phyloP scores from a whole-genome alignment of 64 coral and sea anemone genomes.

The Porites australiensis region DNA sequence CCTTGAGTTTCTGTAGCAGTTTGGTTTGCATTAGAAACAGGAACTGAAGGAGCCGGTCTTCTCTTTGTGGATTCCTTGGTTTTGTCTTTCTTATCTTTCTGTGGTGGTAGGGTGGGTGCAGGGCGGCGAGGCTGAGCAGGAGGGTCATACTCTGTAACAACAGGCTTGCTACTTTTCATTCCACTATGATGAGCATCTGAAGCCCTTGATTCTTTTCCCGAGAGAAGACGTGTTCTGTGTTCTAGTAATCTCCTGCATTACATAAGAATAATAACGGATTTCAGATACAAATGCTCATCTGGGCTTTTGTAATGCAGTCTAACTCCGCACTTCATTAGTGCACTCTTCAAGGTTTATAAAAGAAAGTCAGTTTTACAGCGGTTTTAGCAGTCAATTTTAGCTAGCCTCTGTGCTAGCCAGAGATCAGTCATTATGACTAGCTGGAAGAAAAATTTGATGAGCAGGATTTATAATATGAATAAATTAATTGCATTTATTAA shows the following conservation, averaged over 20 bases:
- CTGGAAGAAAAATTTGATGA: too few species aligned
- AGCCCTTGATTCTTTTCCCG: neutral
- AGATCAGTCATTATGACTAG: too few species aligned
- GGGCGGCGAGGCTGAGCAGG: constrained; percentile 35
- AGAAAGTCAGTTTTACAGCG: too few species aligned
- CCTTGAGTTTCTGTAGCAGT: neutral
- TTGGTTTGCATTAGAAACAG: neutral
- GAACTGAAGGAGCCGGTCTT: constrained; percentile 27
- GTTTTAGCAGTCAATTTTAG: too few species aligned
- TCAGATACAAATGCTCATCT: too few species aligned
- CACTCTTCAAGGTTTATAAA: too few species aligned
- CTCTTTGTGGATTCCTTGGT: constrained; percentile 24
- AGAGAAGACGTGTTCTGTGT: constrained; percentile 31
- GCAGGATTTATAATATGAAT: too few species aligned
- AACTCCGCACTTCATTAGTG: too few species aligned
- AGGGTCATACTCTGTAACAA: neutral
- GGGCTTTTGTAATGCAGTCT: too few species aligned
- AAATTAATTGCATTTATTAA: too few species aligned
- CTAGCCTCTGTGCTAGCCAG: too few species aligned
- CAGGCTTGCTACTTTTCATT: neutral
- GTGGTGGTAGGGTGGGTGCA: constrained; percentile 35
- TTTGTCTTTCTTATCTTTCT: constrained; percentile 14
- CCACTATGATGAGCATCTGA: neutral
- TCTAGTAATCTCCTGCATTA: constrained; percentile 58
- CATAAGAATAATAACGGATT: neutral